Base-by-base conservation (phyloP, 2,113 vertebrate species). In the Rhombomys opimus region DNA sequence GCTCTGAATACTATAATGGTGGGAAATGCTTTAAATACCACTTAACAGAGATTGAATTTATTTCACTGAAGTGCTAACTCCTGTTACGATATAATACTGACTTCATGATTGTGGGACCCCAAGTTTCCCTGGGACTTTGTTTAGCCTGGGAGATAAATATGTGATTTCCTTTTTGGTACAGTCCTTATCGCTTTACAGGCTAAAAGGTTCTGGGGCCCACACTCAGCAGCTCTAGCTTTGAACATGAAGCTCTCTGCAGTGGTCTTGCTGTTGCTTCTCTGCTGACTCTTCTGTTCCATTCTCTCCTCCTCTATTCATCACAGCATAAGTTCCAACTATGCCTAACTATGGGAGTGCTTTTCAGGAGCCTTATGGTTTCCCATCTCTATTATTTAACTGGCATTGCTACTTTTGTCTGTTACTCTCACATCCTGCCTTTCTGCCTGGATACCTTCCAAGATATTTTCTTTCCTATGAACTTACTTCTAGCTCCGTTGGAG, bases 101-200 rank as follows among this genome's bases (percentile, higher is more conserved):
- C 13, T 90, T 30, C 9, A 63, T 65, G 30, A 80, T 57, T 68
- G 12, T 57, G 73, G 38, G 95, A 68, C 6, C 50, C 18, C 78
- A 75, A 78, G 70, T 73, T 41, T 14, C 68, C 23, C 20, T 35
- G 18, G 27, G 25, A 1, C 22, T 3, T 54, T 85, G 13, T 63
- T 63, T 70, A 76, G 52, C 22, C 23, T 70, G 22, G 65, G 75
- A 81, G 77, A 88, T 73, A 94, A 77, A 82, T 67, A 65, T 0
- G 77, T 13, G 10, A 52, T 93, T 96, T 67, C 2, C 18, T 35
- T 95, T 96, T 84, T 63, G 78, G 12, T 57, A 15, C 35, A 93
- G 52, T 18, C 13, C 81, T 7, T 13, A 41, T 41, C 41, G 65
- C 35, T 75, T 13, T 61, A 50, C 80, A 95, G 30, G 87, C 11